A percentile compares a stretch with the other conserved stretches of the same genome.
These are phyloP conservation scores for Cryptophagus acutangulus DNA, from an alignment of 2,888 invertebrate genomes.

Conservation along the genomic window DNA sequence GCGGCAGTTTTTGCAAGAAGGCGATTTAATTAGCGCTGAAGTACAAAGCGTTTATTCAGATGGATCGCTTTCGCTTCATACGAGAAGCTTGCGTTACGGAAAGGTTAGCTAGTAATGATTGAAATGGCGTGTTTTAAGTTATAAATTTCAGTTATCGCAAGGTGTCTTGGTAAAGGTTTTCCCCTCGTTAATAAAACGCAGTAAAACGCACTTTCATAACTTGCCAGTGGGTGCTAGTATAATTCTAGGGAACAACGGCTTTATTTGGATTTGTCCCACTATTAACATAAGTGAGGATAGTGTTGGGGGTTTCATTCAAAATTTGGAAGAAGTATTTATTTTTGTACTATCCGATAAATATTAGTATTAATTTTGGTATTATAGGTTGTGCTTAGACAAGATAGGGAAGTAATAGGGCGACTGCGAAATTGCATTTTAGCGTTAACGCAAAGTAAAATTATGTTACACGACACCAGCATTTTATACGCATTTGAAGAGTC, in stretches of 20 bases:
- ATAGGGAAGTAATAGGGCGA: conserved; percentile 82
- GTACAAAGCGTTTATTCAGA: conserved; percentile 91
- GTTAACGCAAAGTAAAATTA: conserved; percentile 79
- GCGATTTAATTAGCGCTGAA: conserved; percentile 96
- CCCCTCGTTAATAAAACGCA: conserved; percentile 83
- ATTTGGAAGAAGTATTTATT: conserved; percentile 57
- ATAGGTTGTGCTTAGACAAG: conserved; percentile 64
- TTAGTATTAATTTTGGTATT: conserved; percentile 23
- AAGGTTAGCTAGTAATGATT: conserved; percentile 57
- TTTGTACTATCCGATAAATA: conserved; percentile 6
- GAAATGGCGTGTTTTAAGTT: background rate
- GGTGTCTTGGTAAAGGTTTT: conserved; percentile 87
- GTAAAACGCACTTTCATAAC: conserved; percentile 95
- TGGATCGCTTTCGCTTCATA: conserved; percentile 88
- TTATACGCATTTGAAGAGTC: conserved; percentile 87
- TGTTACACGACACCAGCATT: conserved; percentile 89
- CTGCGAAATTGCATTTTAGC: conserved; percentile 86
- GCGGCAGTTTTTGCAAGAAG: conserved; percentile 90
- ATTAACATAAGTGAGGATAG: conserved; percentile 59
- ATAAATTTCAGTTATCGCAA: conserved; percentile 63
- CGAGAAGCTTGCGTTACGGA: conserved; percentile 94
- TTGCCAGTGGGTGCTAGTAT: conserved; percentile 86
- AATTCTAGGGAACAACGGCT: conserved; percentile 95
- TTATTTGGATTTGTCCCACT: conserved; percentile 85
- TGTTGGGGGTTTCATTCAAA: conserved; percentile 72